These are phyloP conservation scores for Brachionus sp. DNA, from an alignment of 1,140 invertebrate species.

Conservation along the genomic window DNA sequence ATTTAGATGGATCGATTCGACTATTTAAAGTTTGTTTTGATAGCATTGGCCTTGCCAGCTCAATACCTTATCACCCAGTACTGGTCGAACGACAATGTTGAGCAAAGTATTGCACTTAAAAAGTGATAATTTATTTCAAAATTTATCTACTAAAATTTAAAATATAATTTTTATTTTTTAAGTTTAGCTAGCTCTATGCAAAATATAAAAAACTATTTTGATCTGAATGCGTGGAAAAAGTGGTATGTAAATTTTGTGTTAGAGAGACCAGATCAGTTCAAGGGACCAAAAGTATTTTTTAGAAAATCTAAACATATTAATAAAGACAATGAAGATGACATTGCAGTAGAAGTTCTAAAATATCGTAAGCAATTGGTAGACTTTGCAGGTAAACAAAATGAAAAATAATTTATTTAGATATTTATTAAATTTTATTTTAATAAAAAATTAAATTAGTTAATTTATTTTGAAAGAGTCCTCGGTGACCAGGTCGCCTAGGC, in stretches of 20 bases:
- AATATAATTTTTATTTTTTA: not conserved
- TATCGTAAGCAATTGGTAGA: not conserved
- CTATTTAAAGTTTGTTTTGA: slow-evolving; percentile 16
- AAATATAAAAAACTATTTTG: slow-evolving; percentile 19
- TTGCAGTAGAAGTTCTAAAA: slow-evolving; percentile 22
- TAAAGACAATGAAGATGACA: not conserved
- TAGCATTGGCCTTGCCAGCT: slow-evolving; percentile 16
- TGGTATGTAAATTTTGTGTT: slow-evolving; percentile 44
- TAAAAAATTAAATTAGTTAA: not conserved
- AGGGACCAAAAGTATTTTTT: not conserved
- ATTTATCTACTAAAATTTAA: not conserved
- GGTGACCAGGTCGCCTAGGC: slow-evolving; percentile 54
- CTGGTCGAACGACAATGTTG: slow-evolving; percentile 20
- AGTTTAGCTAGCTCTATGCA: not conserved
- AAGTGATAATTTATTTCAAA: not conserved
- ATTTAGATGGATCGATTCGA: slow-evolving; percentile 22
- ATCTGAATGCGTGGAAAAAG: slow-evolving; percentile 7
- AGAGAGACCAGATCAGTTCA: not conserved
- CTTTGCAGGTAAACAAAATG: slow-evolving; percentile 21
- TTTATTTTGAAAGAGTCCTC: slow-evolving; percentile 51
- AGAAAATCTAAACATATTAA: not conserved
- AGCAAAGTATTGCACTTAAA: slow-evolving; percentile 25
- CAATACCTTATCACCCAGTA: slow-evolving; percentile 15
- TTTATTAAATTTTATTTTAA: too few relatives aligned
- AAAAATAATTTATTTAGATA: not conserved